Evolutionary conservation across 2,888 invertebrate genomes (phyloP).

Genomic region (Drosophila meridionalis): DNA sequence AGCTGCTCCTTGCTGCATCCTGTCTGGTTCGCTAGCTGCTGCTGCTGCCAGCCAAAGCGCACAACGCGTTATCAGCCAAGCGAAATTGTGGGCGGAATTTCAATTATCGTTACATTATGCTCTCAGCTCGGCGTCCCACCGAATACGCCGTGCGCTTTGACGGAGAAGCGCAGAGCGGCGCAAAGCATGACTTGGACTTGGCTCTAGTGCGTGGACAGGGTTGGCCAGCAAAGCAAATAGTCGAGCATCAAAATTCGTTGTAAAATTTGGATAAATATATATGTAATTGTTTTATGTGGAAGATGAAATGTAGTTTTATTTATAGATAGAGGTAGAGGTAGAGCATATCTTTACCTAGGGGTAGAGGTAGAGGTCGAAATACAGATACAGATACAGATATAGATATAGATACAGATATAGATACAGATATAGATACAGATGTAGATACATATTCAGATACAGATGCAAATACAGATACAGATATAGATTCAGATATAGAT

Average conservation of each 20-base stretch:
- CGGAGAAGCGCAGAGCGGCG: neutral
- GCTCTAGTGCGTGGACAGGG: neutral
- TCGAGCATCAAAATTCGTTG: slow-evolving; percentile 1
- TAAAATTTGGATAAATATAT: neutral
- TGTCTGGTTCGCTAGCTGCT: slow-evolving; percentile 19
- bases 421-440: too few species aligned
- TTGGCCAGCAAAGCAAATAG: neutral
- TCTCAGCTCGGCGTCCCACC: neutral
- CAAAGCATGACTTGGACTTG: neutral
- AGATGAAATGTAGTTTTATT: neutral
- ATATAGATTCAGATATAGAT: too few species aligned
- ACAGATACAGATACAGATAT: too few species aligned
- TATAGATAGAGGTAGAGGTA: too few species aligned
- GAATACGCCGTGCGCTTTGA: slow-evolving; percentile 8
- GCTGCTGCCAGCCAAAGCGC: neutral
- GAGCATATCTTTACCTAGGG: too few species aligned
- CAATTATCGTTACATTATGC: slow-evolving; percentile 46
- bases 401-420: too few species aligned
- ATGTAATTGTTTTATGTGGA: neutral
- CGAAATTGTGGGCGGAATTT: slow-evolving; percentile 46
- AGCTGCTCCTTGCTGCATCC: slow-evolving; percentile 26
- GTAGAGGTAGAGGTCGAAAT: too few species aligned
- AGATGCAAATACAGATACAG: too few species aligned
- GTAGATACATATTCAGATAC: too few species aligned
- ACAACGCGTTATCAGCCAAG: slow-evolving; percentile 36